phyloP scores from a whole-genome alignment of 2,888 invertebrate species.

The Ernsta delagoae region DNA sequence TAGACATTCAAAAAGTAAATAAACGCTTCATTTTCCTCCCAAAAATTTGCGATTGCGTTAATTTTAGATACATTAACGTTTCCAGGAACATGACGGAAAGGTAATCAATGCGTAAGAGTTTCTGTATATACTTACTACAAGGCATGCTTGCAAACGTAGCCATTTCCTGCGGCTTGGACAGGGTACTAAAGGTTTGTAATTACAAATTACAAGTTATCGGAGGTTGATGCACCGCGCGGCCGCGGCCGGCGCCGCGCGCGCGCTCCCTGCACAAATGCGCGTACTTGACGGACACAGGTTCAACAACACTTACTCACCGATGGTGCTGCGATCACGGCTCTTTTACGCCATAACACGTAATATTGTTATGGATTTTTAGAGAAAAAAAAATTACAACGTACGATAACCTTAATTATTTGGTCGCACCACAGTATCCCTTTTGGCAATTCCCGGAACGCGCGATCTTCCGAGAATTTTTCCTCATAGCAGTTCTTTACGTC shows the following conservation, averaged over 20 bases:
- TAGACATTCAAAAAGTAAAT: background rate
- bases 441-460: conserved; percentile 47
- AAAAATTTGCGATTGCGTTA: no score
- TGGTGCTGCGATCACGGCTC: conserved; percentile 54
- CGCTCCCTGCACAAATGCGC: conserved; percentile 66
- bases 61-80: no score
- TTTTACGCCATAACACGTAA: conserved; percentile 72
- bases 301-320: conserved; percentile 71
- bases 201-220: conserved; percentile 81
- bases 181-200: conserved; percentile 80
- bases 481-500: conserved; percentile 20
- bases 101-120: conserved; percentile 34
- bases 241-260: conserved; percentile 49
- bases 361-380: conserved; percentile 68
- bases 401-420: conserved; percentile 57
- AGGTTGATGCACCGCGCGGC: conserved; percentile 75
- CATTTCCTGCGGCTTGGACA: conserved; percentile 68
- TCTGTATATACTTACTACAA: conserved; percentile 42
- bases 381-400: conserved; percentile 53
- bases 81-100: conserved; percentile 29
- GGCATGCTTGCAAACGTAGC: conserved; percentile 59
- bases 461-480: conserved; percentile 51
- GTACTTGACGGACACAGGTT: conserved; percentile 76
- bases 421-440: conserved; percentile 53
- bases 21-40: no score